phyloP scores from a whole-genome alignment of 2,113 vertebrate species.

The Typhlomys cinereus region DNA sequence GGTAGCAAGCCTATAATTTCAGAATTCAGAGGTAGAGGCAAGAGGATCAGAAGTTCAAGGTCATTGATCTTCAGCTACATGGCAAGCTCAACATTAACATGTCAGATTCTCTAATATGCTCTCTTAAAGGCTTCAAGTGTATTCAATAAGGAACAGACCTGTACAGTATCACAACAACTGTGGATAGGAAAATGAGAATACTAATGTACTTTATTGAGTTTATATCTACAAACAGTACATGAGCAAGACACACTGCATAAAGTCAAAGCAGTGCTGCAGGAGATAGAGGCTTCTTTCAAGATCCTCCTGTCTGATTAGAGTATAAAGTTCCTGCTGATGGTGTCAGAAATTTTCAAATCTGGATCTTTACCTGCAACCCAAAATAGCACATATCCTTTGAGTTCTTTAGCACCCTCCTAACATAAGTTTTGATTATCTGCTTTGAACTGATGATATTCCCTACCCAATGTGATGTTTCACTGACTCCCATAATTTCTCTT shows the following conservation, averaged over 20 bases:
- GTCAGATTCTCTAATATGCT: background rate
- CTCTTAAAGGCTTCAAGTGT: slow-evolving; percentile 15
- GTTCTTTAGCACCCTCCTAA: slow-evolving; percentile 15
- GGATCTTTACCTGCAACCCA: background rate
- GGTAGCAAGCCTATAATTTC: background rate
- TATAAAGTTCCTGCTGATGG: background rate
- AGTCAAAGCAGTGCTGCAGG: background rate
- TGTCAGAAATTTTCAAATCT: background rate
- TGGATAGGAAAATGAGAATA: background rate
- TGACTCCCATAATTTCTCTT: background rate
- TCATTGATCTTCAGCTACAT: background rate
- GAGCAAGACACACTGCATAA: background rate
- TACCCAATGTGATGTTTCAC: slow-evolving; percentile 10
- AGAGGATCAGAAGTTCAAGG: too few relatives aligned
- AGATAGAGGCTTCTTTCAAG: background rate
- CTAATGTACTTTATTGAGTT: background rate
- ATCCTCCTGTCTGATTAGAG: background rate
- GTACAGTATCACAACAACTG: background rate
- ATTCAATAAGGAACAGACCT: slow-evolving; percentile 29
- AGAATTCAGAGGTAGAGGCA: too few relatives aligned
- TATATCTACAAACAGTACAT: background rate
- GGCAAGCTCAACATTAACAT: background rate
- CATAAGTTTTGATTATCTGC: slow-evolving; percentile 1
- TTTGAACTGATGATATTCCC: slow-evolving; percentile 15
- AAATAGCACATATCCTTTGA: background rate